Base-by-base conservation (phyloP, 2,113 vertebrate genomes). In the Tichodroma muraria region DNA sequence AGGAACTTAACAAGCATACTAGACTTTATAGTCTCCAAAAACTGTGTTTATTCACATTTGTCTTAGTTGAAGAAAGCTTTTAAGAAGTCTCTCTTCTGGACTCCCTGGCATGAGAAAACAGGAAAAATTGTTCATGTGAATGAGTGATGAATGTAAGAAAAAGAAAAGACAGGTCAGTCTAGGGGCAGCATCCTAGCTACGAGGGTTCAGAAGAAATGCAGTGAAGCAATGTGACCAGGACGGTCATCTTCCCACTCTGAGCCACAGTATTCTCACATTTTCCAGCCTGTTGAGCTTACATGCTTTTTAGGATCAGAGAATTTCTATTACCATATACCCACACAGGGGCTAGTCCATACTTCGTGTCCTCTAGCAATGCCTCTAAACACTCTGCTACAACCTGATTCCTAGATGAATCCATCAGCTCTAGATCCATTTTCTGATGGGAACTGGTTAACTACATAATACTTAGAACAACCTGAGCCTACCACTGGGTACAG, bases 41-140 rank as follows among this genome's bases (percentile, higher is more conserved):
- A 35, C 1, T 13, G 18, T 88, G 47, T 79, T 94, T 89, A 81
- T 80, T 84, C 70, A 79, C 86, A 86, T 70, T 81, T 86, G 25
- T n/a, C 40, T 52, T 76, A 73, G 45, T 21, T 38, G 57, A 93
- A n/a, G 63, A 89, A 71, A 91, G 86, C 61, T 90, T 90, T 88
- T 86, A 56, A 90, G 72, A 64, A 52, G 57, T 63, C 69, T 64
- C 38, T 79, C 52, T 83, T 88, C 37, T 49, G 86, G 52, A 63
- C 52, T 92, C 65, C 40, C 16, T 72, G 38, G 44, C 61, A 83
- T 13, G 15, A 93, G 61, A 59, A 85, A 82, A 88, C 22, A 61
- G 37, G 37, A 38, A 64, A 89, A 85, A 83, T 1, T 50, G 38
- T 50, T 44, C 54, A 57, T 17, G 37, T 66, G 83, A 90, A 64